Base-by-base conservation (phyloP, 2,888 invertebrate species). In the Lymantria dispar region DNA sequence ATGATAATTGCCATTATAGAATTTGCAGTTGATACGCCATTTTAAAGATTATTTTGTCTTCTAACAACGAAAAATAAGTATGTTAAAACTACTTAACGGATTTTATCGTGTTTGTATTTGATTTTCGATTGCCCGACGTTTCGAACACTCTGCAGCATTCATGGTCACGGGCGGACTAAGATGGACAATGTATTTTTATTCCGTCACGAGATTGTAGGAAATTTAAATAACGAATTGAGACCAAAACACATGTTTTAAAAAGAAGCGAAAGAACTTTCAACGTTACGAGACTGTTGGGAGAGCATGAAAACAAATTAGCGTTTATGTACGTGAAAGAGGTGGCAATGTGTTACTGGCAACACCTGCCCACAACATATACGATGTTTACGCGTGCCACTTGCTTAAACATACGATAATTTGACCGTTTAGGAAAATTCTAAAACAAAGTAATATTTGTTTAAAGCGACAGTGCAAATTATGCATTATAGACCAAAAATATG, bases 261-360 rank as follows among this genome's bases (percentile, higher is more conserved):
- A 38, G 58, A 47, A 50, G 53, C 48, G 48, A 47, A 50, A 56
- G 48, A 54, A 54, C 54, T 65, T 63, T 52, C 49, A 60, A 62
- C 52, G 48, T 65, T 65, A 62, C 48, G 62, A 56, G 57, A 55
- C 55, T 58, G 57, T 65, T 55, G 63, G 56, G 52, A 47, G 52
- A 22, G 55, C 49, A 50, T 56, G 44, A 50, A 56, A 39, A 50
- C 36, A 52, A 52, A 66, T 62, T 58, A 60, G 53, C 52, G 52
- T 45, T 63, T 52, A 59, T 53, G 52, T 63, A 53, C 22, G 56
- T 44, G 47, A 41, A 53, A 51, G 54, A 52, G 56, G 60, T 49
- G 52, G 47, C 38, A 42, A 51, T 41, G 48, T 15, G 45, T 48
- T 45, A 53, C 43, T 38, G 38, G 52, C 29, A 54, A 49, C 48